These are phyloP conservation scores for Cremastinae sp. DNA, from an alignment of 2,888 invertebrate species.

Conservation along the genomic window DNA sequence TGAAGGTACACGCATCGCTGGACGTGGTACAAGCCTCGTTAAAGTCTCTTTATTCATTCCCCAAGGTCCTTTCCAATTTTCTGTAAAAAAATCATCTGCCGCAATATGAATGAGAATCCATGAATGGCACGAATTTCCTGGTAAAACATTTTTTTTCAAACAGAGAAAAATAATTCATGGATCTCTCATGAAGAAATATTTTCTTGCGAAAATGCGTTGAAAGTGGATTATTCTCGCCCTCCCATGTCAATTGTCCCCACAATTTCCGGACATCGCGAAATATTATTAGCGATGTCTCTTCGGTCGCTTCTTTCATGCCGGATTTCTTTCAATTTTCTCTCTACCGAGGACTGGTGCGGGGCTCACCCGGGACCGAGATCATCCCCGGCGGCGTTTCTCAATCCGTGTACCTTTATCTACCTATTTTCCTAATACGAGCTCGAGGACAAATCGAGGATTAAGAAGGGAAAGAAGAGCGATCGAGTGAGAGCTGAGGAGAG, in stretches of 20 bases:
- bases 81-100: no score
- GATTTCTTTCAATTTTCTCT: conserved; percentile 26
- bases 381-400: conserved; percentile 46
- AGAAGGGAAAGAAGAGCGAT: conserved; percentile 53
- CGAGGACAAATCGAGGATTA: conserved; percentile 63
- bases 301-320: conserved; percentile 10
- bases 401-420: conserved; percentile 30
- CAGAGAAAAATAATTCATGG: no score
- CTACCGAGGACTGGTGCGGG: conserved; percentile 31
- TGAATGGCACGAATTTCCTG: no score
- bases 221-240: conserved; percentile 40
- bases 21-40: no score
- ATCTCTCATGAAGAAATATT: conserved; percentile 33
- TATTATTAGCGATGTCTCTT: conserved; percentile 48
- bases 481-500: conserved; percentile 25
- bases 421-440: conserved; percentile 39
- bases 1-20: no score
- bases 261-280: conserved; percentile 47
- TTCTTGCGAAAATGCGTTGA: conserved; percentile 43
- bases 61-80: no score
- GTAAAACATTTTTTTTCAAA: no score
- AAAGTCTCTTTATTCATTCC: no score
- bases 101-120: no score
- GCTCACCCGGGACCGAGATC: conserved; percentile 40
- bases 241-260: conserved; percentile 38